Evolutionary conservation across 2,888 invertebrate species (phyloP).

Genomic region (Sarcophaga rosellei): DNA sequence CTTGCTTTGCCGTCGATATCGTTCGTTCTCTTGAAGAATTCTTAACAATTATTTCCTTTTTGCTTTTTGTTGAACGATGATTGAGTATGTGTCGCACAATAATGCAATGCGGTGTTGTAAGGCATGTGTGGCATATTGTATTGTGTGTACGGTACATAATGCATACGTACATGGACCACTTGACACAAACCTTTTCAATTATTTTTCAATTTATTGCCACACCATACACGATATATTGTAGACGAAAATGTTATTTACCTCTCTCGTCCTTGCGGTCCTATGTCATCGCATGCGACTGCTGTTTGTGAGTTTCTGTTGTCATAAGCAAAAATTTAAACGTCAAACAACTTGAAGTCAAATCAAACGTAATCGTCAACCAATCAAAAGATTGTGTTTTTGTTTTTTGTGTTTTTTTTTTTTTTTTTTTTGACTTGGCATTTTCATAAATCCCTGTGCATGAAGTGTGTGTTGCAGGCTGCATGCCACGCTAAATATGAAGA

Average conservation of each 20-base stretch:
- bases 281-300: neutral
- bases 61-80: constrained; percentile 17
- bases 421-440: constrained; percentile 44
- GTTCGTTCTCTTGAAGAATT: constrained; percentile 47
- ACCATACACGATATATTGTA: neutral
- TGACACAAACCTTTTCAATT: constrained; percentile 80
- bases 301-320: constrained; percentile 60
- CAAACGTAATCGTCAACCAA: constrained; percentile 69
- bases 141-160: constrained; percentile 36
- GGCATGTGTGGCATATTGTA: constrained; percentile 41
- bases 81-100: constrained; percentile 43
- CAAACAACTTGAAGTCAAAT: constrained; percentile 66
- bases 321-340: constrained; percentile 60
- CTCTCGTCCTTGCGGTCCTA: neutral
- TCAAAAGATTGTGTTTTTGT: constrained; percentile 54
- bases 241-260: neutral
- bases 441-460: neutral
- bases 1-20: constrained; percentile 61
- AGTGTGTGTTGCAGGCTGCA: neutral
- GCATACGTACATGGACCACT: constrained; percentile 72
- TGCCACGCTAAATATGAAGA: neutral
- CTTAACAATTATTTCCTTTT: constrained; percentile 57
- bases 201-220: constrained; percentile 78
- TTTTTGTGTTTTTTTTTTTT: too few species aligned
- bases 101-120: constrained; percentile 7